Percentiles rank a stretch among this genome's conserved stretches.
These are phyloP conservation scores for Propithecus deckenii DNA, from an alignment of 2,797 vertebrate species.

Conservation along the genomic window DNA sequence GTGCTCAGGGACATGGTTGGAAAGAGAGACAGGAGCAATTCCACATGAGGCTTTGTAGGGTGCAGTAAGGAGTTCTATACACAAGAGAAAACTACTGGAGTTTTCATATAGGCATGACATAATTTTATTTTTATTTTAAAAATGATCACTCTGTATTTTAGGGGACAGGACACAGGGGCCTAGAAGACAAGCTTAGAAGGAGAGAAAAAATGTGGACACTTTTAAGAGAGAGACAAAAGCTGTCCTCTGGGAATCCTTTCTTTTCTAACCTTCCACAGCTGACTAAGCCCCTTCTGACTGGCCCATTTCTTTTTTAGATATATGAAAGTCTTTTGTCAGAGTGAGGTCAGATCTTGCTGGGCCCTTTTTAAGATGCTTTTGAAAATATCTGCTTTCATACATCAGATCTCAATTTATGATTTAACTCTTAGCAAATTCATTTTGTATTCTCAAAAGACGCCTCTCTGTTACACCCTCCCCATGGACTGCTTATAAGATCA, in stretches of 20 bases:
- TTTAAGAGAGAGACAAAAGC: background rate
- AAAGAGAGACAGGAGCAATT: background rate
- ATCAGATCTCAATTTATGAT: background rate
- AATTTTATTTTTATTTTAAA: background rate
- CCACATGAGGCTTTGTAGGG: rapidly evolving
- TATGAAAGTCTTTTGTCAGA: background rate
- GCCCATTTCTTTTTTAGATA: background rate
- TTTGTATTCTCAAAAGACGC: background rate
- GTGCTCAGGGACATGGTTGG: rapidly evolving
- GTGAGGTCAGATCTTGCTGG: background rate
- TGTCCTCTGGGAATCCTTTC: background rate
- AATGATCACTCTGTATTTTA: background rate
- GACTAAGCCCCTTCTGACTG: background rate
- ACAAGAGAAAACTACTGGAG: background rate
- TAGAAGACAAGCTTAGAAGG: background rate
- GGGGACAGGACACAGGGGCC: background rate
- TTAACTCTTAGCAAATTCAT: background rate
- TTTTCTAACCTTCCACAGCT: background rate
- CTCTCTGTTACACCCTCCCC: background rate
- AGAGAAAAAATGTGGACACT: background rate
- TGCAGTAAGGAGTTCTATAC: background rate
- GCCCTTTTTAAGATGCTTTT: background rate
- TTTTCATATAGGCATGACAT: background rate
- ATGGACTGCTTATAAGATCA: background rate
- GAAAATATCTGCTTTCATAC: background rate